phyloP scores from a whole-genome alignment of 1,140 invertebrate species.

The Chironomus tepperi region DNA sequence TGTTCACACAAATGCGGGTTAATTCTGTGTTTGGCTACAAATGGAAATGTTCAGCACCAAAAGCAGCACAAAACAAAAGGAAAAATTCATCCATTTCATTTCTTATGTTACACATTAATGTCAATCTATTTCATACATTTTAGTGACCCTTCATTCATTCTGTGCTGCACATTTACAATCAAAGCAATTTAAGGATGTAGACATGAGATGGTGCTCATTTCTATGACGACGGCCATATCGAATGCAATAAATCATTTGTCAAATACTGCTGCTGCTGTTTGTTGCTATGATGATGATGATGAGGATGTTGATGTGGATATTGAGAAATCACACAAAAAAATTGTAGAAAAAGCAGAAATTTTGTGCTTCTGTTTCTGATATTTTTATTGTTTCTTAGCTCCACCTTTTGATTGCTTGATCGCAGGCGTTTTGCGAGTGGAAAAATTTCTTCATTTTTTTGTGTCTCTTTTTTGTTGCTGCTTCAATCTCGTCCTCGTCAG shows the following conservation, averaged over 20 bases:
- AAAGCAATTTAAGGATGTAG: not conserved
- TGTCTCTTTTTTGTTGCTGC: not conserved
- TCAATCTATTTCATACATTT: not conserved
- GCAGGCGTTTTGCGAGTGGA: slow-evolving; percentile 5
- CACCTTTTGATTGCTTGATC: slow-evolving; percentile 19
- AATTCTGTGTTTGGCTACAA: no score
- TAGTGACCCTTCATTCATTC: not conserved
- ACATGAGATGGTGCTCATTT: not conserved
- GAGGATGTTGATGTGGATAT: slow-evolving; percentile 11
- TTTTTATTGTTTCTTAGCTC: slow-evolving; percentile 23
- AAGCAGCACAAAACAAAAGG: no score
- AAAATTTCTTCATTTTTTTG: not conserved
- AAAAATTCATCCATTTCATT: no score
- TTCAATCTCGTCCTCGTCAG: not conserved
- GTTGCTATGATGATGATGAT: not conserved
- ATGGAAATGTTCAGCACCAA: no score
- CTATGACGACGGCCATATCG: slow-evolving; percentile 4
- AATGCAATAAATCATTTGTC: slow-evolving; percentile 11
- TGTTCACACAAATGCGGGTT: no score
- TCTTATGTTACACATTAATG: no score
- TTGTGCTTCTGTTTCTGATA: not conserved
- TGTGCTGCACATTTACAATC: not conserved
- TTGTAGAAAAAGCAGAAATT: not conserved
- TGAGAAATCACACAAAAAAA: not conserved
- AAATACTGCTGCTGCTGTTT: not conserved